These are phyloP conservation scores for Mareca strepera DNA, from an alignment of 2,797 vertebrate genomes.

Conservation along the genomic window DNA sequence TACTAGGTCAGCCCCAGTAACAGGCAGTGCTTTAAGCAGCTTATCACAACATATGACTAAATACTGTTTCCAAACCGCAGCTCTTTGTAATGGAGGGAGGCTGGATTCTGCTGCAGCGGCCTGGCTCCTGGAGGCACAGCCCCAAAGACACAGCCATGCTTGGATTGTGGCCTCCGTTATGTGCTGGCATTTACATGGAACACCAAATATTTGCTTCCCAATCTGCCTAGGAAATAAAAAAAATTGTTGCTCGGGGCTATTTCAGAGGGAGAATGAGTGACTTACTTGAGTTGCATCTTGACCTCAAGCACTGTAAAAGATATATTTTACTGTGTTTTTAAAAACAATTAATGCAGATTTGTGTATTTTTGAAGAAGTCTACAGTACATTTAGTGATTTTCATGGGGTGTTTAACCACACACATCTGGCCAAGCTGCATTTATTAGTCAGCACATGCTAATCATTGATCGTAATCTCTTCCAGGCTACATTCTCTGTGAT, in stretches of 20 bases:
- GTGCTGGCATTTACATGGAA: slow-evolving; percentile 12
- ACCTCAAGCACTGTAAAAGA: slow-evolving; percentile 7
- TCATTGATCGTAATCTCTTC: neutral
- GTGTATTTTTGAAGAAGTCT: neutral
- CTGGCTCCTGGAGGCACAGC: neutral
- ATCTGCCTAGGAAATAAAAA: slow-evolving; percentile 35
- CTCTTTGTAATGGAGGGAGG: neutral
- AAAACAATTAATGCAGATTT: slow-evolving; percentile 40
- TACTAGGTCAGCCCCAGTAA: slow-evolving; percentile 35
- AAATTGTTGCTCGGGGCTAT: slow-evolving; percentile 30
- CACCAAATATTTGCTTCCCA: slow-evolving; percentile 38
- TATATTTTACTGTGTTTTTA: slow-evolving; percentile 5
- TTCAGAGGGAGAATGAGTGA: slow-evolving; percentile 31
- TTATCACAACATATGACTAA: slow-evolving; percentile 4
- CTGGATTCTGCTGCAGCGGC: neutral
- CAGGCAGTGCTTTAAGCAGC: slow-evolving; percentile 32
- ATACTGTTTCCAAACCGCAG: neutral
- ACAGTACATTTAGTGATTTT: slow-evolving; percentile 14
- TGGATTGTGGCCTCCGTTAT: neutral
- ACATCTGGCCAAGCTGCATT: neutral
- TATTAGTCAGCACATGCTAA: neutral
- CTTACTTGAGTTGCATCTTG: slow-evolving; percentile 15
- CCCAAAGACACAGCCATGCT: neutral
- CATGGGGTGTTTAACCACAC: neutral
- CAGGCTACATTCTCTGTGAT: neutral